These are phyloP conservation scores for Acanthosoma haemorrhoidale DNA, from an alignment of 2,888 invertebrate species.

Conservation along the genomic window DNA sequence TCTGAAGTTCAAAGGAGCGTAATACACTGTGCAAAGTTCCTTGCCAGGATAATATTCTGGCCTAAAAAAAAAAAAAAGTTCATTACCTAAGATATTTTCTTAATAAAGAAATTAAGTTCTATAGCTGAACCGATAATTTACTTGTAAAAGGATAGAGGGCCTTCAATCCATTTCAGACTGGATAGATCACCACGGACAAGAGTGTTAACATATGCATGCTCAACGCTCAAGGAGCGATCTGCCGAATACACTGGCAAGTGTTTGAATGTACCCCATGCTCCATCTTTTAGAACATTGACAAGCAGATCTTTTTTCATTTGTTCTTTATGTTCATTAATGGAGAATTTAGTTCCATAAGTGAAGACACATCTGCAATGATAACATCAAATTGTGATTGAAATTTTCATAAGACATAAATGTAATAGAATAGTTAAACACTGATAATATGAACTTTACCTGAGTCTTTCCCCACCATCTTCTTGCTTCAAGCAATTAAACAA, in stretches of 20 bases:
- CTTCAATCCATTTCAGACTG: constrained; percentile 89
- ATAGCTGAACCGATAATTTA: neutral
- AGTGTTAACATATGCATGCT: constrained; percentile 93
- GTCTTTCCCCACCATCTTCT: constrained; percentile 75
- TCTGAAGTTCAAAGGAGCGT: constrained; percentile 93
- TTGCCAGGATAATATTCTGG: constrained; percentile 47
- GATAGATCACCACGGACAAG: constrained; percentile 88
- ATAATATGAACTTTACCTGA: constrained; percentile 52
- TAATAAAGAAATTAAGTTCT: neutral
- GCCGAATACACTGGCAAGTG: constrained; percentile 62
- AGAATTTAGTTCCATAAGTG: constrained; percentile 55
- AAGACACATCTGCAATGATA: constrained; percentile 51
- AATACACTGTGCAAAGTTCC: constrained; percentile 81
- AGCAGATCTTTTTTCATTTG: constrained; percentile 72
- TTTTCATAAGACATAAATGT: neutral
- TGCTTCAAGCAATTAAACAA: constrained; percentile 83
- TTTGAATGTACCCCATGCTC: constrained; percentile 76
- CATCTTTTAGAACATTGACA: constrained; percentile 74
- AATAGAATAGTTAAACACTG: neutral
- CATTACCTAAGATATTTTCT: neutral
- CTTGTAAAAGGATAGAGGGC: constrained; percentile 52
- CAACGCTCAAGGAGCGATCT: constrained; percentile 53
- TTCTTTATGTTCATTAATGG: constrained; percentile 58
- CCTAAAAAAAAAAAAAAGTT: constrained; percentile 40
- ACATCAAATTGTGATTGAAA: neutral